Evolutionary conservation across 2,888 invertebrate genomes (phyloP).

Genomic region (Brachypterus glaber): DNA sequence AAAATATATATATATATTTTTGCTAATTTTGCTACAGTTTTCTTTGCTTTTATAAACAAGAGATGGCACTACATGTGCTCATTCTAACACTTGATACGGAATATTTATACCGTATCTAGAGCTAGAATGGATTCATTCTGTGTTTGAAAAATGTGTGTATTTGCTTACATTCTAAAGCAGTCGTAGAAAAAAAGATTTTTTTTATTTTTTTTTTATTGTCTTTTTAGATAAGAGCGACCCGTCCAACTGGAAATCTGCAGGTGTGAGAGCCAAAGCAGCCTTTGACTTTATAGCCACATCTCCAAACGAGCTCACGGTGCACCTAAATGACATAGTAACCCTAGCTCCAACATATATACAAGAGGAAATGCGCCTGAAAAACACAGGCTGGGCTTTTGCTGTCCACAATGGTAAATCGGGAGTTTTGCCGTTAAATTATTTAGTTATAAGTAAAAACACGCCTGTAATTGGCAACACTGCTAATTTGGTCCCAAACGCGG

Average conservation of each 20-base stretch:
- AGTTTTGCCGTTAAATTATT: conserved; percentile 55
- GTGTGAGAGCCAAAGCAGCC: conserved; percentile 54
- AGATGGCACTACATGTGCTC: too few relatives aligned
- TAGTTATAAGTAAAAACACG: conserved; percentile 31
- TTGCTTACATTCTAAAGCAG: too few relatives aligned
- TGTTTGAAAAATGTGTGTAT: too few relatives aligned
- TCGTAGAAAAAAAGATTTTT: too few relatives aligned
- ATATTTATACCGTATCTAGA: too few relatives aligned
- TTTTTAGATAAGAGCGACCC: conserved; percentile 46
- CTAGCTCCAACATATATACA: conserved; percentile 82
- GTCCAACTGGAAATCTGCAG: conserved; percentile 58
- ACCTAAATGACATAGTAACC: conserved; percentile 63
- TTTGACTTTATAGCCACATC: conserved; percentile 66
- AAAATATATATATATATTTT: too few relatives aligned
- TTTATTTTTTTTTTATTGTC: conserved; percentile 11
- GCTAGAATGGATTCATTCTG: too few relatives aligned
- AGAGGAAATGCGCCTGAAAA: conserved; percentile 49
- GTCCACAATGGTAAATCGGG: conserved; percentile 51
- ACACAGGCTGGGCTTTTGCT: conserved; percentile 61
- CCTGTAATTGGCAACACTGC: conserved; percentile 10
- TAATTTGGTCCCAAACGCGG: conserved; percentile 5
- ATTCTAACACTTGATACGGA: too few relatives aligned
- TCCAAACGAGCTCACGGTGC: conserved; percentile 68
- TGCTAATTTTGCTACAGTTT: too few relatives aligned
- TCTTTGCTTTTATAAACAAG: too few relatives aligned